Evolutionary conservation across 2,797 vertebrate species (phyloP).

Genomic region (Buphagus erythrorhynchus): DNA sequence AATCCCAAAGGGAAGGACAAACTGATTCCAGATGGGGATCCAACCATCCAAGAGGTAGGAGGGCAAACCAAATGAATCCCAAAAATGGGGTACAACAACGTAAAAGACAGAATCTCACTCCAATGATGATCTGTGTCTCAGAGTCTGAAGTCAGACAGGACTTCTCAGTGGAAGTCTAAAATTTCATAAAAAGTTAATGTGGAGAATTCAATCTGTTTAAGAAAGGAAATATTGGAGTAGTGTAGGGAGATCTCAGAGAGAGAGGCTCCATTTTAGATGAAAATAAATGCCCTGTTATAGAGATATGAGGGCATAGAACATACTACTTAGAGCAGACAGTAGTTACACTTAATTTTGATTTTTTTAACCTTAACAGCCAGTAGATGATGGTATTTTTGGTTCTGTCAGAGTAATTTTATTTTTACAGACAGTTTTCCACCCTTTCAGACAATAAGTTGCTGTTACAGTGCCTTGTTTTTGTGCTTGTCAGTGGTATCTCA

Average conservation of each 20-base stretch:
- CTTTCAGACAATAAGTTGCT: not conserved
- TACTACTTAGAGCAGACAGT: not conserved
- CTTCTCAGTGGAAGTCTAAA: not conserved
- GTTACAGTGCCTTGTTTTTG: not conserved
- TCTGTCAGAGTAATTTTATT: not conserved
- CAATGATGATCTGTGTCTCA: not conserved
- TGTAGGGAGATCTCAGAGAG: not conserved
- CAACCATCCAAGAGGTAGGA: not conserved
- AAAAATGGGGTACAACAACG: not conserved
- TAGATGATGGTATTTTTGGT: not conserved
- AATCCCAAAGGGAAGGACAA: not conserved
- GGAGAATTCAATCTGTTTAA: not conserved
- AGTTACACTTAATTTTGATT: not conserved
- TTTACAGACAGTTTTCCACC: not conserved
- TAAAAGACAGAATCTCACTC: not conserved
- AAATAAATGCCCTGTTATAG: not conserved
- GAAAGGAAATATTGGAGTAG: not conserved
- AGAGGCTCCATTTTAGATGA: not conserved
- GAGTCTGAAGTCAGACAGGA: not conserved
- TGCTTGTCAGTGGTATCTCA: not conserved
- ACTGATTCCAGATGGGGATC: not conserved
- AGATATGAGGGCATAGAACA: not conserved
- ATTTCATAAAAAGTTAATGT: not conserved
- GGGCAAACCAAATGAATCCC: not conserved
- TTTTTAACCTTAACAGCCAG: not conserved